Percentiles rank a stretch among this genome's conserved stretches.
Conservation (phyloP, 1,140 invertebrate genomes). For the Anoplolepis gracilipes region DNA sequence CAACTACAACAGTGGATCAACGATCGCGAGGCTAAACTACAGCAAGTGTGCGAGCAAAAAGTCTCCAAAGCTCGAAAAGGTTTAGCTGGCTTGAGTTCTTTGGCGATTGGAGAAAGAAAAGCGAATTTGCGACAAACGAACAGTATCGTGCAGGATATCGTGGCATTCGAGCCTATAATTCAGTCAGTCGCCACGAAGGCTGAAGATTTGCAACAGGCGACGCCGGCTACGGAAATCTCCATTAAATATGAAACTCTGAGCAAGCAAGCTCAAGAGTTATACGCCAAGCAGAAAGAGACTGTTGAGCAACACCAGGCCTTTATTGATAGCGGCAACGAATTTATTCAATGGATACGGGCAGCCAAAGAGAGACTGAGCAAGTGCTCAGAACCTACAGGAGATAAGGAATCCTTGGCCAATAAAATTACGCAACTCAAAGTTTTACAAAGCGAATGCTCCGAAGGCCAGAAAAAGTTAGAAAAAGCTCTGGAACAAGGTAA, state of each 20-base stretch:
- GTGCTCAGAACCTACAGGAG: constrained; percentile 97
- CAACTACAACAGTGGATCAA: constrained; percentile 98
- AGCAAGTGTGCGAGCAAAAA: constrained; percentile 95
- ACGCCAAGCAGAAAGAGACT: constrained; percentile 96
- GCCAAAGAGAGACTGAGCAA: constrained; percentile 96
- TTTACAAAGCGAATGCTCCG: constrained; percentile 92
- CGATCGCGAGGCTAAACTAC: constrained; percentile 96
- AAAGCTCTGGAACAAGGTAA: constrained; percentile 93
- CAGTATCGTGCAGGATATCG: constrained; percentile 97
- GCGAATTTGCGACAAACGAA: constrained; percentile 96
- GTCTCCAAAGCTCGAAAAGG: constrained; percentile 92
- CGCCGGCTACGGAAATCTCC: constrained; percentile 95
- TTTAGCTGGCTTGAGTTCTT: constrained; percentile 90
- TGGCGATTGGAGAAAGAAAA: constrained; percentile 94
- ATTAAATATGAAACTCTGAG: constrained; percentile 95
- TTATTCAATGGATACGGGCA: constrained; percentile 95
- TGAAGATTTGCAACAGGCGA: constrained; percentile 94
- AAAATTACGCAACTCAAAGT: constrained; percentile 95
- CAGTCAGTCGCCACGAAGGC: constrained; percentile 96
- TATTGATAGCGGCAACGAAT: constrained; percentile 96
- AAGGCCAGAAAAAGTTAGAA: constrained; percentile 93
- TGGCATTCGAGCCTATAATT: constrained; percentile 97
- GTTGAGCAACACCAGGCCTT: constrained; percentile 96
- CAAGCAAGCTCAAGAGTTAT: constrained; percentile 95
- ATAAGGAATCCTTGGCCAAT: constrained; percentile 94